Conservation (phyloP, 2,113 vertebrate genomes). For the Scartelaos histophorus region DNA sequence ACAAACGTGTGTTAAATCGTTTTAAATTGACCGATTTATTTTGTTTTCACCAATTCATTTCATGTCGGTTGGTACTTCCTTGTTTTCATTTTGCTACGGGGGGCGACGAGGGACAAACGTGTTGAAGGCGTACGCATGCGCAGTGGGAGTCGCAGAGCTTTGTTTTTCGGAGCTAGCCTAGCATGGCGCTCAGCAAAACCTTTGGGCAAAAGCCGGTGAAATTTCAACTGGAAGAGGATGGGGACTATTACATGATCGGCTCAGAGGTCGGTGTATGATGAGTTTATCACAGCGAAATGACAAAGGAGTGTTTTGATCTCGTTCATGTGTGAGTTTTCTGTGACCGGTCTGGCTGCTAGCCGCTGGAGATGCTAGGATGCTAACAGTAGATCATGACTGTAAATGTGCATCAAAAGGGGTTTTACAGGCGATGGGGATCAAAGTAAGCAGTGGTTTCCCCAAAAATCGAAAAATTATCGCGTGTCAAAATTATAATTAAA, state of each 20-base stretch:
- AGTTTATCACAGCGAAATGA: fast-evolving
- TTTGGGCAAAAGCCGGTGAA: slow-evolving; percentile 95
- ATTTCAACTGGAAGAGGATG: slow-evolving; percentile 92
- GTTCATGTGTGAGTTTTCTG: not conserved
- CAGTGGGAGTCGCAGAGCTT: slow-evolving; percentile 42
- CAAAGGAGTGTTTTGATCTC: fast-evolving
- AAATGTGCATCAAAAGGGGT: not conserved
- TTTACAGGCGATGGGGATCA: too few species aligned
- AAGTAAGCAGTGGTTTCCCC: too few species aligned
- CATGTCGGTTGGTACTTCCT: slow-evolving; percentile 19
- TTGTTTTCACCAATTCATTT: too few species aligned
- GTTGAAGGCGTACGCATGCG: slow-evolving; percentile 58
- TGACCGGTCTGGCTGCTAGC: slow-evolving; percentile 24
- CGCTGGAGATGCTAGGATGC: slow-evolving; percentile 16
- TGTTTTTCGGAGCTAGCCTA: slow-evolving; percentile 81
- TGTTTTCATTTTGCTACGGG: slow-evolving; percentile 56
- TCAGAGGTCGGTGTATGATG: slow-evolving; percentile 81
- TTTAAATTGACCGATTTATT: too few species aligned
- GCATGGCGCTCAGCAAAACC: slow-evolving; percentile 93
- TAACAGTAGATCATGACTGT: not conserved
- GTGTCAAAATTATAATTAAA: too few species aligned
- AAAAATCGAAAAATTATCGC: too few species aligned
- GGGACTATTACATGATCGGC: slow-evolving; percentile 93
- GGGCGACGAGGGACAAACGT: slow-evolving; percentile 11
- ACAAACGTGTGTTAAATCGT: not conserved